phyloP scores from a whole-genome alignment of 2,113 vertebrate genomes.

The Alces alces region DNA sequence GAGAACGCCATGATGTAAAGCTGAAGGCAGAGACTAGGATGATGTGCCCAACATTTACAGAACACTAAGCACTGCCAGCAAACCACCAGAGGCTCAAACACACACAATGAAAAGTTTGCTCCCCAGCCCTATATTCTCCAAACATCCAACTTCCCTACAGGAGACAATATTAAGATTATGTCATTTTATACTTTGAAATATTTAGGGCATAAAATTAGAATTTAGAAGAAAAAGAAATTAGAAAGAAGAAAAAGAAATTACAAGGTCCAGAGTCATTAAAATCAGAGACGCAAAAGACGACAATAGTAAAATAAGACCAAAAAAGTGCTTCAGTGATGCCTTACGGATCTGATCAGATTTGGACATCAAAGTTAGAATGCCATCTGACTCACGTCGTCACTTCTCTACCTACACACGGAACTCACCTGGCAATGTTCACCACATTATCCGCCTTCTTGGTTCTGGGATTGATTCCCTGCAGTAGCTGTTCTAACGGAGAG shows the following conservation, averaged over 20 bases:
- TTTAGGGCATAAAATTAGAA: not conserved
- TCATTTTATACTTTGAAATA: not conserved
- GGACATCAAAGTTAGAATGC: not conserved
- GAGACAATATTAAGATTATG: not conserved
- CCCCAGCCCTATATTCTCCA: not conserved
- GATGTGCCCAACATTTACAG: not conserved
- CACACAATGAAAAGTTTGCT: not conserved
- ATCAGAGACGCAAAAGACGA: not conserved
- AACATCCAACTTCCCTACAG: not conserved
- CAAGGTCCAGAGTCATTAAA: constrained; percentile 10
- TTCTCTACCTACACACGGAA: not conserved
- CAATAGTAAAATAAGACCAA: not conserved
- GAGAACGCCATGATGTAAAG: not conserved
- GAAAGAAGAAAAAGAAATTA: not conserved
- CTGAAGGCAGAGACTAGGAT: not conserved
- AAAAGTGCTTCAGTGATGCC: not conserved
- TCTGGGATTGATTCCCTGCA: constrained; percentile 96
- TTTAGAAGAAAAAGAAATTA: not conserved
- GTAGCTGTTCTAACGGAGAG: constrained; percentile 92
- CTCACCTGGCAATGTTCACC: constrained; percentile 94
- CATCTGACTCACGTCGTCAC: not conserved
- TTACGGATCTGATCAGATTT: not conserved
- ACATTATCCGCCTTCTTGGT: constrained; percentile 95
- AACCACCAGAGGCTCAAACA: not conserved
- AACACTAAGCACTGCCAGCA: not conserved